Percentiles rank a stretch among this genome's conserved stretches.
Conservation (phyloP, 2,888 invertebrate genomes). For the Tiphia femorata region DNA sequence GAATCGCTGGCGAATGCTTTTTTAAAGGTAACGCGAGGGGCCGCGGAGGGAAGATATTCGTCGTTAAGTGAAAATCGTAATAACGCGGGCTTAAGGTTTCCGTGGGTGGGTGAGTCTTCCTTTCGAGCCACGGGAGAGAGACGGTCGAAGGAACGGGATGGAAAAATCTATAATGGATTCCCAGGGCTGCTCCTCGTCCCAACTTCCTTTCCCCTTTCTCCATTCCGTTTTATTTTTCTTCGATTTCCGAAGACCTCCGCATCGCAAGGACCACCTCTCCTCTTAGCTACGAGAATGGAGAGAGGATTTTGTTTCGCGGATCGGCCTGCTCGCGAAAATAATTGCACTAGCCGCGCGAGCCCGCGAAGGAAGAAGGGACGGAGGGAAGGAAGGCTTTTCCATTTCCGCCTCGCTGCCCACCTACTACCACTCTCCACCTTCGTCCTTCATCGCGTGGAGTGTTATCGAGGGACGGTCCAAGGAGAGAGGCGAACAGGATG, state of each 20-base stretch:
- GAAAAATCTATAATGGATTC: background rate
- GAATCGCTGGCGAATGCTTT: too few relatives aligned
- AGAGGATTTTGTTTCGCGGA: conserved; percentile 17
- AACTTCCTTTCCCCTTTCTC: background rate
- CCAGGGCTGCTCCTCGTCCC: background rate
- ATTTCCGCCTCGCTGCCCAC: background rate
- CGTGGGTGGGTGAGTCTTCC: conserved; percentile 7
- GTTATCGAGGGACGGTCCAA: background rate
- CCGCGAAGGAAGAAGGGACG: conserved; percentile 13
- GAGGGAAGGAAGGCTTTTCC: too few relatives aligned
- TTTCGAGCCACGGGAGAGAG: background rate
- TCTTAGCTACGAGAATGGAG: too few relatives aligned
- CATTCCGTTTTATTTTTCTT: background rate
- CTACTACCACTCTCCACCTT: conserved; percentile 7
- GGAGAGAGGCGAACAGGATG: background rate
- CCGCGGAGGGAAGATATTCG: too few relatives aligned
- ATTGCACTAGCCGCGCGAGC: conserved; percentile 20
- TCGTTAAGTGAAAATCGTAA: conserved; percentile 28
- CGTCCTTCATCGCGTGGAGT: background rate
- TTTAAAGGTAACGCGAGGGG: too few relatives aligned
- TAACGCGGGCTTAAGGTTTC: conserved; percentile 24
- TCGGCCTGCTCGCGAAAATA: conserved; percentile 25
- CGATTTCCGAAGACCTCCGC: background rate
- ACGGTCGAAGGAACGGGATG: conserved; percentile 3
- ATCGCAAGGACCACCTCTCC: too few relatives aligned